Evolutionary conservation across 2,797 vertebrate species (phyloP).

Genomic region (Sarcophilus harrisii): DNA sequence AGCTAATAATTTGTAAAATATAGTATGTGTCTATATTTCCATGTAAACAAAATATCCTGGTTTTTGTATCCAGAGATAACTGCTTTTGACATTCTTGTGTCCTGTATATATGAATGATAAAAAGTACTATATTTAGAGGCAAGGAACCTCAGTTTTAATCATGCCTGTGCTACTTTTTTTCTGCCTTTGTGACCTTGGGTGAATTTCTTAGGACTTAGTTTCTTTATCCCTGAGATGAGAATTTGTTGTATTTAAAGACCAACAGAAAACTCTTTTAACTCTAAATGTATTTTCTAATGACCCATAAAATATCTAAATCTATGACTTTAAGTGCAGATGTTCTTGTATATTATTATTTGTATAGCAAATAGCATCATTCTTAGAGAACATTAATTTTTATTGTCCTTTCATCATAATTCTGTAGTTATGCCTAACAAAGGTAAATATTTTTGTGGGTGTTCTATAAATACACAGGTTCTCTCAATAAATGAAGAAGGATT

Average conservation of each 20-base stretch:
- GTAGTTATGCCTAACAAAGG: accelerated
- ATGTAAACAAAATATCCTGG: not conserved
- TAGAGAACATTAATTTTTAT: not conserved
- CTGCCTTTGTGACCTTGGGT: not conserved
- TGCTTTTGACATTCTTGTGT: accelerated
- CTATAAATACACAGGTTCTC: slow-evolving; percentile 85
- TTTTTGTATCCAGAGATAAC: not conserved
- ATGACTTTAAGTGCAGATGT: not conserved
- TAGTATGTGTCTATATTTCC: accelerated
- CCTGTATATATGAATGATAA: not conserved
- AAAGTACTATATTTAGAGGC: not conserved
- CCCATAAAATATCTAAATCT: not conserved
- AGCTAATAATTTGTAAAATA: not conserved
- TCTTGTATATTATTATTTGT: not conserved
- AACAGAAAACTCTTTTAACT: not conserved
- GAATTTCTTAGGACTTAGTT: not conserved
- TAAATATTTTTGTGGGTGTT: accelerated
- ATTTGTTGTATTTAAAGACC: not conserved
- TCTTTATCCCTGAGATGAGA: accelerated
- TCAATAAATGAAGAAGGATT: slow-evolving; percentile 94
- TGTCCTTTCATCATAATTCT: accelerated
- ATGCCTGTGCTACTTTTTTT: not conserved
- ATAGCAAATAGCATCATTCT: not conserved
- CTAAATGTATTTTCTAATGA: not conserved
- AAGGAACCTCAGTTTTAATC: not conserved